Evolutionary conservation across 2,797 vertebrate genomes (phyloP).

Genomic region (Hipposideros larvatus): DNA sequence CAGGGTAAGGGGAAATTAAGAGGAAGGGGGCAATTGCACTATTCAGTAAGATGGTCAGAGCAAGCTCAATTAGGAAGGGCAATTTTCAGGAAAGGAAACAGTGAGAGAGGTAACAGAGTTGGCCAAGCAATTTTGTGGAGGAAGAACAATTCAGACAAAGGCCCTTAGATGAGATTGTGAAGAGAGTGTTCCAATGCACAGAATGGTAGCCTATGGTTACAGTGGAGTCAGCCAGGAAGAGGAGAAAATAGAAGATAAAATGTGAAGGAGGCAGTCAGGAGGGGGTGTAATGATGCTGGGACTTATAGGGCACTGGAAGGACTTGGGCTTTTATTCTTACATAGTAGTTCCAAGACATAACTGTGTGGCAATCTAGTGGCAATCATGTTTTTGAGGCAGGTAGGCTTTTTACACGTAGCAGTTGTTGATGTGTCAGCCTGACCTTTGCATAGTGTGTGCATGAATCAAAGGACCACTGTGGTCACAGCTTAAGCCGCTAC

Average conservation of each 20-base stretch:
- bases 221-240: neutral
- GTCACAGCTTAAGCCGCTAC: neutral
- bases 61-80: fast-evolving
- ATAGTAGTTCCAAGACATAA: neutral
- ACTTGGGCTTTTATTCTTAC: neutral
- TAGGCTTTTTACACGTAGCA: neutral
- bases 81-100: neutral
- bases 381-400: neutral
- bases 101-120: neutral
- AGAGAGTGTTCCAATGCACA: neutral
- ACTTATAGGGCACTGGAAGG: neutral
- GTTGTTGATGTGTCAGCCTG: neutral
- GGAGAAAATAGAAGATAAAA: neutral
- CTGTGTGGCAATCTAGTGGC: neutral
- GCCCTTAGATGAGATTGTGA: neutral
- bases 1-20: neutral
- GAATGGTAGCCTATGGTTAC: neutral
- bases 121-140: neutral
- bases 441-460: neutral
- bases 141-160: neutral
- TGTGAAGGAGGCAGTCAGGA: neutral
- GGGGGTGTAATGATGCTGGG: neutral
- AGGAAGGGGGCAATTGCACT: neutral
- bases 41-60: neutral
- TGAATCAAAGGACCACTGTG: neutral